Evolutionary conservation across 2,888 invertebrate species (phyloP).

Genomic region (Salpingus planirostris): DNA sequence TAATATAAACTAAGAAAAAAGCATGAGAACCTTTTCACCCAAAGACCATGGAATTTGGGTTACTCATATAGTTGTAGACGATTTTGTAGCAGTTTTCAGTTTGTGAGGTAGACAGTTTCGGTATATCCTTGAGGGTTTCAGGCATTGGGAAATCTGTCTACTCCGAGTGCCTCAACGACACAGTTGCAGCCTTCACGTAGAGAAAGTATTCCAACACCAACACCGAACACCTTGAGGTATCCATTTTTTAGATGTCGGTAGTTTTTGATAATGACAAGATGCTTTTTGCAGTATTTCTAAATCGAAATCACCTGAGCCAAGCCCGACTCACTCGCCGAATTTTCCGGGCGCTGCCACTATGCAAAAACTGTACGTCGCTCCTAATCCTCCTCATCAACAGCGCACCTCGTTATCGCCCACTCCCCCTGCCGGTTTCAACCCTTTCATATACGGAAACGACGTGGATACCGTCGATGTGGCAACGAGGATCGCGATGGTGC

Average conservation of each 20-base stretch:
- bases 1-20: no score
- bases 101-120: no score
- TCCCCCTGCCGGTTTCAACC: slow-evolving; percentile 58
- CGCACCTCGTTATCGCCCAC: slow-evolving; percentile 42
- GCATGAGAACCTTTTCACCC: no score
- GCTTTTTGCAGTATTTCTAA: slow-evolving; percentile 39
- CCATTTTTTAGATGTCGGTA: no score
- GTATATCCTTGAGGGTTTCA: no score
- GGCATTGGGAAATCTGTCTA: slow-evolving; percentile 75
- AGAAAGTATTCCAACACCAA: slow-evolving; percentile 54
- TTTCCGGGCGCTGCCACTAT: slow-evolving; percentile 18
- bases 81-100: no score
- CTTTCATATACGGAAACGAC: slow-evolving; percentile 87
- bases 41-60: no score
- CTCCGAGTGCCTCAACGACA: slow-evolving; percentile 48
- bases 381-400: slow-evolving; percentile 34
- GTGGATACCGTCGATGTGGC: slow-evolving; percentile 98
- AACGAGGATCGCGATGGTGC: slow-evolving; percentile 94
- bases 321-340: slow-evolving; percentile 22
- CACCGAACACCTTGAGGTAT: no score
- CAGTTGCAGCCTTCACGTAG: slow-evolving; percentile 58
- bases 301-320: slow-evolving; percentile 34
- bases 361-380: slow-evolving; percentile 25
- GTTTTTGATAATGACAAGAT: no score
- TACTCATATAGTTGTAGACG: no score